Percentiles rank a stretch among this genome's conserved stretches.
phyloP scores from a whole-genome alignment of 2,113 vertebrate genomes.

The Upupa epops region DNA sequence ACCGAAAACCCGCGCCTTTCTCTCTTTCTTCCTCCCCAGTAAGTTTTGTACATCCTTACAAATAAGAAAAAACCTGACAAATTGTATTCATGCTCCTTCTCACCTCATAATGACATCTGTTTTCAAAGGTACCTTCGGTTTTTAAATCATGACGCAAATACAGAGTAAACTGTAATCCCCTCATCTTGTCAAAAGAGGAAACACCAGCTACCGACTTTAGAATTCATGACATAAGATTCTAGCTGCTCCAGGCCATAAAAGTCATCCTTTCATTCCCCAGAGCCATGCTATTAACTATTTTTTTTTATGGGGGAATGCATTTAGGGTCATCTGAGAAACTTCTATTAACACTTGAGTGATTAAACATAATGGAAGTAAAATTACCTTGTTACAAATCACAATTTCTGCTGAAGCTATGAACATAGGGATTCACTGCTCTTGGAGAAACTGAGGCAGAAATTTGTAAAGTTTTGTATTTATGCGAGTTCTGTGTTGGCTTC shows the following conservation, averaged over 20 bases:
- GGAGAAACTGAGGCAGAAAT: neutral
- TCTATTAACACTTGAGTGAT: neutral
- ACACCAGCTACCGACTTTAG: neutral
- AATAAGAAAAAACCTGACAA: neutral
- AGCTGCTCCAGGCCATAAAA: neutral
- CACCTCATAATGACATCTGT: neutral
- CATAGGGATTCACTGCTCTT: neutral
- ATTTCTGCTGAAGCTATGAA: neutral
- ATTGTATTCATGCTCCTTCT: neutral
- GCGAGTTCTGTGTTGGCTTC: neutral
- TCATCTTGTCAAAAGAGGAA: neutral
- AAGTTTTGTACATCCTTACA: neutral
- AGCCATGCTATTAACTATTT: neutral
- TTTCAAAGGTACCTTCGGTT: neutral
- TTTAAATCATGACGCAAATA: neutral
- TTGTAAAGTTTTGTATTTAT: neutral
- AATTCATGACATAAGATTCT: neutral
- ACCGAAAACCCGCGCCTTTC: neutral
- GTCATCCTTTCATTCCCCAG: neutral
- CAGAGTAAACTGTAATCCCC: neutral
- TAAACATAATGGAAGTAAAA: neutral
- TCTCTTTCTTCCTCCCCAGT: rapidly evolving
- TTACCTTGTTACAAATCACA: neutral
- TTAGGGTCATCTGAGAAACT: neutral
- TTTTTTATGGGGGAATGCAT: neutral